Evolutionary conservation across 1,140 invertebrate genomes (phyloP), one percentile per base, ranked within the genome.

Genomic region (Tenebrio molitor): DNA sequence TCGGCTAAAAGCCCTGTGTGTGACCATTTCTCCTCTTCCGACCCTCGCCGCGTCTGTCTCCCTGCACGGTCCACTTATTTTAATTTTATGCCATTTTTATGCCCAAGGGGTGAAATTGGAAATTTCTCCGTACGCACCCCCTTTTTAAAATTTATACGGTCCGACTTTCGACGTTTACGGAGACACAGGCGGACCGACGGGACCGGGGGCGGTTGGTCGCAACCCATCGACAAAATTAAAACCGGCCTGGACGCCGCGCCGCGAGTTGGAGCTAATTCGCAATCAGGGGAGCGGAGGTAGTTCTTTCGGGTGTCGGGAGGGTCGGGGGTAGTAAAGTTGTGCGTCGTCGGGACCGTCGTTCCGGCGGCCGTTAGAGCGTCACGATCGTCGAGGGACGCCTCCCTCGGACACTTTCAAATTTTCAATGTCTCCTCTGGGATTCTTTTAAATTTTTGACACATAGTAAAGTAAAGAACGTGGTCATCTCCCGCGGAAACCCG

Each of bases 361-460:
- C 29, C n/a, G 15, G 19, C 34, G 16, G 46, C 21, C 74, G 58
- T 53, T 53, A 63, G 44, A 63, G 50, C 74, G 71, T 78, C 76
- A 82, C 77, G 81, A 80, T 70, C 78, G 72, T 69, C 81, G 14
- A 71, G 82, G 82, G 81, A 82, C 74, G 68, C 76, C 36, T 78
- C 81, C 81, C 81, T 82, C 79, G 82, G 82, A 82, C 82, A 83
- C 78, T 82, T 82, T 82, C 73, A 76, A 82, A 82, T 80, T 82
- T 82, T 80, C 80, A 78, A 78, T 79, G 82, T 65, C 70, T 80
- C 82, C 81, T 69, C 36, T 71, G 81, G 79, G 82, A 81, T 80
- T 79, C 82, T 78, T 81, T 82, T 81, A 82, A 83, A 82, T 83
- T 82, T 83, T 83, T 83, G 82, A 83, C 82, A 83, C 82, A 82